Conservation (phyloP, 2,113 vertebrate genomes). For the Speoplatyrhinus poulsoni region DNA sequence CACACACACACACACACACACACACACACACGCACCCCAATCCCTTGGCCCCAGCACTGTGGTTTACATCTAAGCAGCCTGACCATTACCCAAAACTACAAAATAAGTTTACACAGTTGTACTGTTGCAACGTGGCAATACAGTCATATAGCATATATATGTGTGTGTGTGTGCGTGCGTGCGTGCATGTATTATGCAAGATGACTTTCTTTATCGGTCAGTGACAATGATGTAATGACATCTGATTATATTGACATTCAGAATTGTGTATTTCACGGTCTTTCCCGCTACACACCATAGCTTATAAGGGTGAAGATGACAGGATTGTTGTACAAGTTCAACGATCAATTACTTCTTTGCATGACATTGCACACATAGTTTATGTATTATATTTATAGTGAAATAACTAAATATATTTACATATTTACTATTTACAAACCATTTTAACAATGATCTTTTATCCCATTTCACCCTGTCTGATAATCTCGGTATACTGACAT, state of each 20-base stretch:
- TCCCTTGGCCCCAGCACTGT: slow-evolving; percentile 42
- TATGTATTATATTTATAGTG: too few relatives aligned
- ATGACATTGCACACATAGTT: too few relatives aligned
- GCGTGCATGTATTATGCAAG: not conserved
- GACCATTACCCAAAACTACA: slow-evolving; percentile 47
- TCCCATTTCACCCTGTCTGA: too few relatives aligned
- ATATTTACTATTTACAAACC: too few relatives aligned
- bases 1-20: not conserved
- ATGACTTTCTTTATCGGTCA: not conserved
- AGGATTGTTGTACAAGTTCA: slow-evolving; percentile 28
- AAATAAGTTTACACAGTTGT: slow-evolving; percentile 52
- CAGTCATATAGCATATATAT: slow-evolving; percentile 8
- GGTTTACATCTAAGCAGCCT: slow-evolving; percentile 61
- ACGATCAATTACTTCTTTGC: too few relatives aligned
- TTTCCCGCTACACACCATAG: too few relatives aligned
- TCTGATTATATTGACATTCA: not conserved
- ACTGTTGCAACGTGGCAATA: slow-evolving; percentile 61
- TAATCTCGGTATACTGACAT: too few relatives aligned
- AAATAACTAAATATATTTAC: too few relatives aligned
- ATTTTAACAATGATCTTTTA: too few relatives aligned
- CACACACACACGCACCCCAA: not conserved
- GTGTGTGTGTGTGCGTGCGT: not conserved
- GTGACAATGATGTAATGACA: not conserved
- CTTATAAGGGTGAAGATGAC: not conserved
- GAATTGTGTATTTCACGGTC: too few relatives aligned